Percentiles rank a stretch among this genome's conserved stretches.
phyloP scores from a whole-genome alignment of 2,888 invertebrate genomes.

The Limnephilus rhombicus region DNA sequence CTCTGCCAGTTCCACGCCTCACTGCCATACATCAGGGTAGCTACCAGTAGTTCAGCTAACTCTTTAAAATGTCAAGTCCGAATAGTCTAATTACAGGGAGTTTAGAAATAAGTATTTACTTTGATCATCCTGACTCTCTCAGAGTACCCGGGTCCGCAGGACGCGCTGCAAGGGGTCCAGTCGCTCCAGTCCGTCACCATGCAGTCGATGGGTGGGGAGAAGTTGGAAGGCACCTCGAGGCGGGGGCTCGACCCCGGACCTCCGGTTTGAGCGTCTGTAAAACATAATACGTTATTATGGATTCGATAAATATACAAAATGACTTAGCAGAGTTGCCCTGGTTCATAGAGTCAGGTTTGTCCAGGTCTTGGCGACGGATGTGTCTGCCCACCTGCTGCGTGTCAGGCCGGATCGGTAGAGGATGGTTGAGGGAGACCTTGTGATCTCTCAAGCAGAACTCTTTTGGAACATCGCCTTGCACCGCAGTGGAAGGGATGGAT shows the following conservation, averaged over 20 bases:
- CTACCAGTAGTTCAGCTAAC: too few relatives aligned
- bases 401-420: too few relatives aligned
- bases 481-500: too few relatives aligned
- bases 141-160: constrained; percentile 87
- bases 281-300: not conserved
- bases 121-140: constrained; percentile 81
- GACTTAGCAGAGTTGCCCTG: not conserved
- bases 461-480: too few relatives aligned
- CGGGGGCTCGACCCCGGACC: constrained; percentile 18
- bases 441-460: too few relatives aligned
- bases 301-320: not conserved
- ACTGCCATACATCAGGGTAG: too few relatives aligned
- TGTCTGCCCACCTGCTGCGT: too few relatives aligned
- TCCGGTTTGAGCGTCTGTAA: constrained; percentile 6
- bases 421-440: too few relatives aligned
- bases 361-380: too few relatives aligned
- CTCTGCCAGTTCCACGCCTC: too few relatives aligned
- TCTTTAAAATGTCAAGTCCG: too few relatives aligned
- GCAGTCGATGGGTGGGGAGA: constrained; percentile 77
- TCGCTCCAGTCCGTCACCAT: constrained; percentile 88
- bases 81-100: not conserved
- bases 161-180: constrained; percentile 89
- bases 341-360: too few relatives aligned
- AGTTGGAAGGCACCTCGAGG: not conserved
- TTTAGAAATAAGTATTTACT: constrained; percentile 71